A percentile compares a stretch with the other conserved stretches of the same genome.
These are phyloP conservation scores for Heterohyrax brucei DNA, from an alignment of 2,797 vertebrate genomes.

Conservation along the genomic window DNA sequence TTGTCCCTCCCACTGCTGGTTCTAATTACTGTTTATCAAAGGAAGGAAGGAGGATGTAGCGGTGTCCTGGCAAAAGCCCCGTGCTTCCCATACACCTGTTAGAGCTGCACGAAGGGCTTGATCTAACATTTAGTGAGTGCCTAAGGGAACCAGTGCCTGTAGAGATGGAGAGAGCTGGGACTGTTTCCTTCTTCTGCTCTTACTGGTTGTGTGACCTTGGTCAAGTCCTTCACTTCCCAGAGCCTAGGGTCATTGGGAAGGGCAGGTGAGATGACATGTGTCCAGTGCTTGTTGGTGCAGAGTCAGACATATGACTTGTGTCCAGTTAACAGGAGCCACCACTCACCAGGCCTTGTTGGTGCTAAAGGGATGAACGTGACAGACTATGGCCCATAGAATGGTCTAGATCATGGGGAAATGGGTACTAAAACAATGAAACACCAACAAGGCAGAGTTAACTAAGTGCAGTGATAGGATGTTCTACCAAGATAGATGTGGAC, in stretches of 20 bases:
- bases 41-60: neutral
- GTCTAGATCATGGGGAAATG: neutral
- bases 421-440: neutral
- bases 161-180: neutral
- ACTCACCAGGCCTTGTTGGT: rapidly evolving
- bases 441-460: neutral
- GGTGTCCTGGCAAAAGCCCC: neutral
- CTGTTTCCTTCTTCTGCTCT: neutral
- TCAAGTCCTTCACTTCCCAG: constrained; percentile 6
- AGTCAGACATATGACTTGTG: neutral
- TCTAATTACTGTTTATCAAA: neutral
- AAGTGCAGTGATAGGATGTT: neutral
- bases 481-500: neutral
- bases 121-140: neutral
- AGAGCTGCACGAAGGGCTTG: neutral
- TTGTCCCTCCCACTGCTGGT: neutral
- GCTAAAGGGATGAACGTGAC: neutral
- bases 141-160: neutral
- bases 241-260: neutral
- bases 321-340: neutral
- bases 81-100: neutral
- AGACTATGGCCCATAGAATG: neutral
- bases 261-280: neutral
- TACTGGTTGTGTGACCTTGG: neutral
- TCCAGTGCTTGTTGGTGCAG: neutral